These are phyloP conservation scores for Etia nguti DNA, from an alignment of 2,113 vertebrate genomes.

Conservation along the genomic window DNA sequence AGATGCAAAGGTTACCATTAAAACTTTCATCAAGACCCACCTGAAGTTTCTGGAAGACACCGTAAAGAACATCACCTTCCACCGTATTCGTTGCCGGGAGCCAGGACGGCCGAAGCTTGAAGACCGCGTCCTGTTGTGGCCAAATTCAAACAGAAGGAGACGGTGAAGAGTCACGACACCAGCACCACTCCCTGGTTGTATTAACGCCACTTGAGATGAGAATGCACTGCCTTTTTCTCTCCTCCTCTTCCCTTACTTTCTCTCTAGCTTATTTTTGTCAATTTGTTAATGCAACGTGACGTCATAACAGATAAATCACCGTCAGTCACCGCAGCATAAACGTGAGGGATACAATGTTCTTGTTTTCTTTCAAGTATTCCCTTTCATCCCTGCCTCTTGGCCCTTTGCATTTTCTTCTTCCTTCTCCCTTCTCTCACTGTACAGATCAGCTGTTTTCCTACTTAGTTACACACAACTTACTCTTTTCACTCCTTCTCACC, in stretches of 20 bases:
- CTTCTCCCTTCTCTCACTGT: background rate
- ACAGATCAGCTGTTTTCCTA: background rate
- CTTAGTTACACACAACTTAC: no score
- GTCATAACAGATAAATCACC: fast-evolving
- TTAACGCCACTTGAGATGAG: background rate
- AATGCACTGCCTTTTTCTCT: background rate
- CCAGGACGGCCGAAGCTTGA: background rate
- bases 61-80: background rate
- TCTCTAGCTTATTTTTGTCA: background rate
- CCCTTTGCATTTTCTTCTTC: background rate
- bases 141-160: background rate
- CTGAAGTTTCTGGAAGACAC: fast-evolving
- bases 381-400: background rate
- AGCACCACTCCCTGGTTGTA: fast-evolving
- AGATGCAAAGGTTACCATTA: background rate
- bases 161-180: background rate
- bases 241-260: background rate
- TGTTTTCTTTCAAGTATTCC: background rate
- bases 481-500: no score
- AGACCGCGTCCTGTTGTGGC: background rate
- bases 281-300: background rate
- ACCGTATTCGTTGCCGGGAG: background rate
- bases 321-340: background rate
- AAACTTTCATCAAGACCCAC: background rate
- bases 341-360: background rate